These are phyloP conservation scores for Tricholaema leucomelas DNA, from an alignment of 2,113 vertebrate genomes.

Conservation along the genomic window DNA sequence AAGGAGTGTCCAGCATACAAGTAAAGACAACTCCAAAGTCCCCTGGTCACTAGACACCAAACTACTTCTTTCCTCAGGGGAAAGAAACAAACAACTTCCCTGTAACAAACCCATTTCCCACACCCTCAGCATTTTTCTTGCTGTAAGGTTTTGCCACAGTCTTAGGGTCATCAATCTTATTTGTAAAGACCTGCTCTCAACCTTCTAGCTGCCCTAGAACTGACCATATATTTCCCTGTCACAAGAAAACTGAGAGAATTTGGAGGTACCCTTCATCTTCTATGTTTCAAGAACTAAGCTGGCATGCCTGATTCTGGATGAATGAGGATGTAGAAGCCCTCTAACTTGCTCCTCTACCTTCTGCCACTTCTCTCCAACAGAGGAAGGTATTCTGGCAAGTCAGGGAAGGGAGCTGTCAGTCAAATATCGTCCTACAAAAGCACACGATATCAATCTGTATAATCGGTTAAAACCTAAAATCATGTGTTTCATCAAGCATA, in stretches of 20 bases:
- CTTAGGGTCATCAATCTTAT: neutral
- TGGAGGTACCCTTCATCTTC: neutral
- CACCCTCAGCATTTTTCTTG: neutral
- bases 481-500: neutral
- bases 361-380: neutral
- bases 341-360: neutral
- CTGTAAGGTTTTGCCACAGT: neutral
- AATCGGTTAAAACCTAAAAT: neutral
- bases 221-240: neutral
- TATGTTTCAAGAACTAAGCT: neutral
- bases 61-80: neutral
- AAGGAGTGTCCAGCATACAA: fast-evolving
- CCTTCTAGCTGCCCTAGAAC: neutral
- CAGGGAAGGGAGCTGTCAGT: neutral
- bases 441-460: neutral
- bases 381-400: neutral
- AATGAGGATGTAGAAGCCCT: neutral
- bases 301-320: neutral
- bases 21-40: neutral
- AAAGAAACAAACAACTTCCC: neutral
- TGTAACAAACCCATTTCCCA: neutral
- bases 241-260: neutral
- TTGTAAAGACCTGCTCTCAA: neutral
- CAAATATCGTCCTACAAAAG: neutral
- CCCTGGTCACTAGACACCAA: neutral